Evolutionary conservation across 1,140 invertebrate genomes (phyloP).

Genomic region (Harpegnathos saltator): DNA sequence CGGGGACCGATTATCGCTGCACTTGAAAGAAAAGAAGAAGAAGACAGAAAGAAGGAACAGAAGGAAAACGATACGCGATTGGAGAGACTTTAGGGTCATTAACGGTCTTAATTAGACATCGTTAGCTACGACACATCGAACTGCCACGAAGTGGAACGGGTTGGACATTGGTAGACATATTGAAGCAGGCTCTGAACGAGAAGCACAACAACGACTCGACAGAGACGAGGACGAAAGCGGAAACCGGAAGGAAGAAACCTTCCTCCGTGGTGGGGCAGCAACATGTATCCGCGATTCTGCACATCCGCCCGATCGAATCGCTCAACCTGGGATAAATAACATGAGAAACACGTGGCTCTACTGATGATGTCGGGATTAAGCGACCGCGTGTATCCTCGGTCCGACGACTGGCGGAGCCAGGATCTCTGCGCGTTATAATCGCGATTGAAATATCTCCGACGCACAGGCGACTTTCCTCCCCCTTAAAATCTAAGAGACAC

Average conservation of each 20-base stretch:
- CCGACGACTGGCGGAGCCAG: not conserved
- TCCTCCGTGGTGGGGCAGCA: slow-evolving; percentile 31
- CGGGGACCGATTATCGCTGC: not conserved
- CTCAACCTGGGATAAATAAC: not conserved
- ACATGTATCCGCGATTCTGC: slow-evolving; percentile 18
- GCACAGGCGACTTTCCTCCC: not conserved
- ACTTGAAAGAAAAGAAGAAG: not conserved
- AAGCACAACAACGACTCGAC: slow-evolving; percentile 36
- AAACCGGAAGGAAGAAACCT: slow-evolving; percentile 38
- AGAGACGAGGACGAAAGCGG: slow-evolving; percentile 69
- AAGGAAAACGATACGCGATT: slow-evolving; percentile 3
- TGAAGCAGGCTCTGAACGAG: slow-evolving; percentile 32
- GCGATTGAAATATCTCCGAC: not conserved
- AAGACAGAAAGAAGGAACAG: too few relatives aligned
- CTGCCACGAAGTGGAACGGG: not conserved
- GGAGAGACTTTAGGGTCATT: not conserved
- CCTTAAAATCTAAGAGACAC: slow-evolving; percentile 17
- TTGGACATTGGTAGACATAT: slow-evolving; percentile 48
- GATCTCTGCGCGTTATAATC: not conserved
- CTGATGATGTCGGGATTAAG: not conserved
- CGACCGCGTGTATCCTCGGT: not conserved
- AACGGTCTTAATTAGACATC: not conserved
- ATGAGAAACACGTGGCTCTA: slow-evolving; percentile 6
- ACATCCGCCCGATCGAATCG: not conserved
- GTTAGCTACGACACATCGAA: not conserved